These are phyloP conservation scores for Antennarius maculatus DNA, from an alignment of 2,797 vertebrate species.

Conservation along the genomic window DNA sequence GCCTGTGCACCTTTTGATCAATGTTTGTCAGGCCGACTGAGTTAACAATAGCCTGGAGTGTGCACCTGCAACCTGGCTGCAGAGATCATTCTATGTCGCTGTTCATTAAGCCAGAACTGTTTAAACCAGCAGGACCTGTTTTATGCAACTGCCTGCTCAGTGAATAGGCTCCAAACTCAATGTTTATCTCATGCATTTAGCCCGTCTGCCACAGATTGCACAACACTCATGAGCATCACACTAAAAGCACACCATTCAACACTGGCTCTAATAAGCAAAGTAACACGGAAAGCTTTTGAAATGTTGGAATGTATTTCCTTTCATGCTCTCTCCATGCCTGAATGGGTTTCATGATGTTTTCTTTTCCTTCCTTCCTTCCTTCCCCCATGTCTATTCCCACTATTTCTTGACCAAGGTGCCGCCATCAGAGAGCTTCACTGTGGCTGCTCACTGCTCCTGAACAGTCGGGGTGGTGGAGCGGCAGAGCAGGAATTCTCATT, in stretches of 20 bases:
- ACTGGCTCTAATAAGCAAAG: slow-evolving; percentile 7
- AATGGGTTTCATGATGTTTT: slow-evolving; percentile 10
- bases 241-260: slow-evolving; percentile 21
- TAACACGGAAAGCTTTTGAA: slow-evolving; percentile 2
- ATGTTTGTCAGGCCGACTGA: slow-evolving; percentile 71
- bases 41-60: slow-evolving; percentile 69
- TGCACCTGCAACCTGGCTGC: slow-evolving; percentile 72
- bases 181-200: slow-evolving; percentile 43
- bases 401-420: not conserved
- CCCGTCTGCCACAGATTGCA: slow-evolving; percentile 18
- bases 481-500: slow-evolving; percentile 13
- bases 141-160: slow-evolving; percentile 29
- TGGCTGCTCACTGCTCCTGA: slow-evolving; percentile 8
- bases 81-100: slow-evolving; percentile 69
- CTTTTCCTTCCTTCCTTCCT: not conserved
- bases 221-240: slow-evolving; percentile 12
- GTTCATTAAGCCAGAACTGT: slow-evolving; percentile 67
- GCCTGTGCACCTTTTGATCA: slow-evolving; percentile 60
- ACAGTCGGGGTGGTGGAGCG: slow-evolving; percentile 18
- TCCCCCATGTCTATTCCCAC: slow-evolving; percentile 1
- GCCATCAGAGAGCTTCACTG: slow-evolving; percentile 9
- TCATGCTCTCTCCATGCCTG: not conserved
- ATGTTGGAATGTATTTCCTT: not conserved
- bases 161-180: slow-evolving; percentile 9
- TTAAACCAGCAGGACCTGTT: slow-evolving; percentile 54